Percentiles rank a stretch among this genome's conserved stretches.
Conservation (phyloP, 1,140 invertebrate species). For the Muscidifurax raptorellus region DNA sequence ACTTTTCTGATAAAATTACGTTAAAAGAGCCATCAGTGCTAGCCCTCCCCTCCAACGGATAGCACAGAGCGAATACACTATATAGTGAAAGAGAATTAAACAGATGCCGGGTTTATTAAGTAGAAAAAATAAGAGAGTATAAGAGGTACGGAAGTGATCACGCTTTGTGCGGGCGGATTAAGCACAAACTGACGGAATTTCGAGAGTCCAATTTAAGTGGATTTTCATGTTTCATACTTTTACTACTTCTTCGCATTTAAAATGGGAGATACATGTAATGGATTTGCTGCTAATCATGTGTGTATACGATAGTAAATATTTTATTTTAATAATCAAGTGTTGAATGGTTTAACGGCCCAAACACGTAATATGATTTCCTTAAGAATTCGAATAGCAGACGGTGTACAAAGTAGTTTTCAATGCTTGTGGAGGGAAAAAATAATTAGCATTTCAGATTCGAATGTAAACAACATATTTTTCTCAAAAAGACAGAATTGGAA, state of each 20-base stretch:
- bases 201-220: conserved; percentile 35
- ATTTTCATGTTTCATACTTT: conserved; percentile 44
- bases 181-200: conserved; percentile 32
- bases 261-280: conserved; percentile 40
- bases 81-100: background rate
- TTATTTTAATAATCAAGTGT: conserved; percentile 14
- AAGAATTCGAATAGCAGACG: no score
- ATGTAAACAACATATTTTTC: background rate
- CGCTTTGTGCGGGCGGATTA: conserved; percentile 29
- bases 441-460: no score
- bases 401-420: no score
- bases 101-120: background rate
- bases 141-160: background rate
- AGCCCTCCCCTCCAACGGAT: no score
- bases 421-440: no score
- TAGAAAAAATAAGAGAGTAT: background rate
- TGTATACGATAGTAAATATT: conserved; percentile 9
- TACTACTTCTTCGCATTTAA: background rate
- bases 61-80: no score
- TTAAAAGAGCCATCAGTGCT: no score
- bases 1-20: no score
- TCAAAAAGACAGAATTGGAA: background rate
- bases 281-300: conserved; percentile 20
- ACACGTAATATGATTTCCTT: no score
- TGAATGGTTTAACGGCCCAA: background rate